phyloP scores from a whole-genome alignment of 2,797 vertebrate genomes.

The Furcifer pardalis region DNA sequence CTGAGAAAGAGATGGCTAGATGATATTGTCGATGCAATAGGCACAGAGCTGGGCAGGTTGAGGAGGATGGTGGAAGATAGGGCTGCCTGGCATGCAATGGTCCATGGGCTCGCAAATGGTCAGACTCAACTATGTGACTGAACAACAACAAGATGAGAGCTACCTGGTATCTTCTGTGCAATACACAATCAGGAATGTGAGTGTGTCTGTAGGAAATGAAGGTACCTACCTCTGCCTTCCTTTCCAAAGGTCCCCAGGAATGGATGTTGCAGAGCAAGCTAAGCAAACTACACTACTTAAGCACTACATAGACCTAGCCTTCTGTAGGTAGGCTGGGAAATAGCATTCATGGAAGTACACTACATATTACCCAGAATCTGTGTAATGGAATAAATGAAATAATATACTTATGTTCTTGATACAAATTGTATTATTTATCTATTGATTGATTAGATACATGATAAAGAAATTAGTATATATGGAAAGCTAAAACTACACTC shows the following conservation, averaged over 20 bases:
- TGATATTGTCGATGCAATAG: too few relatives aligned
- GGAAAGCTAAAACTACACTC: background rate
- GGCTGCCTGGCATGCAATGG: too few relatives aligned
- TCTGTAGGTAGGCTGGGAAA: background rate
- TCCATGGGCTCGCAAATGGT: too few relatives aligned
- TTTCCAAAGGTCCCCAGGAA: background rate
- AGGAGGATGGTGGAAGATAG: too few relatives aligned
- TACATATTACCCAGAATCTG: background rate
- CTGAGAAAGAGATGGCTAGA: too few relatives aligned
- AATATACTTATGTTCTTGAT: background rate
- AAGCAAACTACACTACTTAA: background rate
- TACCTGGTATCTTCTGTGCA: background rate
- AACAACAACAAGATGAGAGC: too few relatives aligned
- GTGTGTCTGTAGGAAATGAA: background rate
- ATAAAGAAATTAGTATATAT: background rate
- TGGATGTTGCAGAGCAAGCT: background rate
- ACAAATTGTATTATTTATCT: background rate
- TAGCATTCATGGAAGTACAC: background rate
- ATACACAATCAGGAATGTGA: background rate
- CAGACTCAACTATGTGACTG: too few relatives aligned
- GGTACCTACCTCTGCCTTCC: background rate
- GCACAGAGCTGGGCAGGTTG: too few relatives aligned
- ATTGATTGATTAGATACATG: background rate
- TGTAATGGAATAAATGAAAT: background rate
- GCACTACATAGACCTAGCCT: too few relatives aligned